Conservation (phyloP, 2,797 vertebrate species). For the Crax fasciolata region DNA sequence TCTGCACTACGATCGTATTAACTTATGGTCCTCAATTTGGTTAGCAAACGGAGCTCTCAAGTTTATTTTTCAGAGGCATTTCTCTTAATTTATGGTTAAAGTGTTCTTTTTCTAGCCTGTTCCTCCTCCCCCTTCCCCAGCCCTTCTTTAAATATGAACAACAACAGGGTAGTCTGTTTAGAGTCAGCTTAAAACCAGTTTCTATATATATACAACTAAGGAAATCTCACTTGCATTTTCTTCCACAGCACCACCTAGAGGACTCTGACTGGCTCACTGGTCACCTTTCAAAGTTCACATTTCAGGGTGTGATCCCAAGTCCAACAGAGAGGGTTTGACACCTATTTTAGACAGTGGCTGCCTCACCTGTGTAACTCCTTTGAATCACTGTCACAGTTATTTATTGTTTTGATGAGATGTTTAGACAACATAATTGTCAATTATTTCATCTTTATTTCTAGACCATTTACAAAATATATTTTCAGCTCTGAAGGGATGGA, state of each 20-base stretch:
- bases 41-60: background rate
- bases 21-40: background rate
- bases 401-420: background rate
- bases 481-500: background rate
- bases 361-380: background rate
- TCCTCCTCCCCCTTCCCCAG: background rate
- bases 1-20: background rate
- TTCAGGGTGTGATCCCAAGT: background rate
- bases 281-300: background rate
- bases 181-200: background rate
- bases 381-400: background rate
- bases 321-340: background rate
- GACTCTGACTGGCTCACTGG: background rate
- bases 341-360: background rate
- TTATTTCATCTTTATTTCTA: conserved; percentile 21
- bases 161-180: background rate
- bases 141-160: background rate
- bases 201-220: background rate
- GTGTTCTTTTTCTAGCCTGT: background rate
- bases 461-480: conserved; percentile 15
- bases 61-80: background rate
- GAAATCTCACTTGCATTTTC: background rate
- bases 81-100: background rate
- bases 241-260: conserved; percentile 45
- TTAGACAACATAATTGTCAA: background rate